Evolutionary conservation across 2,797 vertebrate genomes (phyloP).

Genomic region (Eospalax fontanierii): DNA sequence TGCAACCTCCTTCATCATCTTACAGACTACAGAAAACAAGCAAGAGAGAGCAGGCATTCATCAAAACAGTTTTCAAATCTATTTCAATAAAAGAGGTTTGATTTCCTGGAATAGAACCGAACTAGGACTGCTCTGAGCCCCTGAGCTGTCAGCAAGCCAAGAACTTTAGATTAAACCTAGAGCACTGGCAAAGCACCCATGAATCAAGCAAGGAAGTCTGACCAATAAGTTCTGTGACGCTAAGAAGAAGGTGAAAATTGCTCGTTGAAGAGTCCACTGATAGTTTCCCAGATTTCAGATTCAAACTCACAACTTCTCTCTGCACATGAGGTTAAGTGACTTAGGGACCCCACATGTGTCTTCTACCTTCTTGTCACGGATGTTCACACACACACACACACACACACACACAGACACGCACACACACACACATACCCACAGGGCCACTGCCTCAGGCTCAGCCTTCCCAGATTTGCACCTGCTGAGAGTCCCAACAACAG

Average conservation of each 20-base stretch:
- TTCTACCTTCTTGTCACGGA: constrained; percentile 6
- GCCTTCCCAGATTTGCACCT: not conserved
- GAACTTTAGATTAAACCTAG: not conserved
- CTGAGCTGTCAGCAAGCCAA: constrained; percentile 8
- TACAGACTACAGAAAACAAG: not conserved
- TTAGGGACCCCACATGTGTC: not conserved
- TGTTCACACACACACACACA: not conserved
- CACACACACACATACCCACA: not conserved
- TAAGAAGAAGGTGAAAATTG: not conserved
- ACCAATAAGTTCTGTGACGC: not conserved
- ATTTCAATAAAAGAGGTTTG: not conserved
- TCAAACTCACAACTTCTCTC: not conserved
- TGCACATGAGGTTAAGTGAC: not conserved
- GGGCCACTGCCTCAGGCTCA: not conserved
- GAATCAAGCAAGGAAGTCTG: not conserved
- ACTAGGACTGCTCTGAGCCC: not conserved
- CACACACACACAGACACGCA: not conserved
- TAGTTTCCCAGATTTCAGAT: not conserved
- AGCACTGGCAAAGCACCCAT: not conserved
- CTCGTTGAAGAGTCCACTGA: not conserved
- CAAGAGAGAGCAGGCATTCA: not conserved
- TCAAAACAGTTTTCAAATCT: not conserved
- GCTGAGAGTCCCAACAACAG: not conserved
- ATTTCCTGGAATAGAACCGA: constrained; percentile 28
- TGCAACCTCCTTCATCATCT: not conserved